Conservation (phyloP, 2,113 vertebrate species). For the Thamnophis sirtalis region DNA sequence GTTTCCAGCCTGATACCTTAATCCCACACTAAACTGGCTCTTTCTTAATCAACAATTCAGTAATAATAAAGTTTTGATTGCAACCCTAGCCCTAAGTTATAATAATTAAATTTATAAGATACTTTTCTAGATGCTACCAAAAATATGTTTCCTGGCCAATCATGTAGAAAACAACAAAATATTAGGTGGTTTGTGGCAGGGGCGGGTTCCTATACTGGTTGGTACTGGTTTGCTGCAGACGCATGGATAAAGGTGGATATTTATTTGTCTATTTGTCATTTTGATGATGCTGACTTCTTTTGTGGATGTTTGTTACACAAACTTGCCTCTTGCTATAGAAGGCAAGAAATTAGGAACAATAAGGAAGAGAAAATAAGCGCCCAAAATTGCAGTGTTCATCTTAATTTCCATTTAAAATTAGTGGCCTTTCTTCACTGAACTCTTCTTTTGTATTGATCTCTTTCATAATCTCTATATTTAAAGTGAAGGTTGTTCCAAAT, state of each 20-base stretch:
- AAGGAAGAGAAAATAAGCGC: not conserved
- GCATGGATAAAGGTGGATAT: not conserved
- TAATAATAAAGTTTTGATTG: no score
- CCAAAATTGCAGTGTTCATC: not conserved
- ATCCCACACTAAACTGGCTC: no score
- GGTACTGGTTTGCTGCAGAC: no score
- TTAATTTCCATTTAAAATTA: not conserved
- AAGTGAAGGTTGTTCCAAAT: not conserved
- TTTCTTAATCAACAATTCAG: no score
- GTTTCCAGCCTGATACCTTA: no score
- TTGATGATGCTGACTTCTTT: not conserved
- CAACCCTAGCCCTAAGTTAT: no score
- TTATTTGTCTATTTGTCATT: not conserved
- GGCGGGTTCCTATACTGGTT: no score
- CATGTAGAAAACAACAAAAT: no score
- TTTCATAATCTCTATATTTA: not conserved
- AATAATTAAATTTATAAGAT: no score
- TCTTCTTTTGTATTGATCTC: not conserved
- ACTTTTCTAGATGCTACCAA: no score
- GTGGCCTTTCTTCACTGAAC: not conserved
- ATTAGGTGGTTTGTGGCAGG: no score
- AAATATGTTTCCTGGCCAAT: no score
- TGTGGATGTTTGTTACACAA: not conserved
- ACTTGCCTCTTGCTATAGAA: not conserved
- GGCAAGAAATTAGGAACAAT: not conserved